phyloP scores from a whole-genome alignment of 2,888 invertebrate species.

The Conomelus anceps region DNA sequence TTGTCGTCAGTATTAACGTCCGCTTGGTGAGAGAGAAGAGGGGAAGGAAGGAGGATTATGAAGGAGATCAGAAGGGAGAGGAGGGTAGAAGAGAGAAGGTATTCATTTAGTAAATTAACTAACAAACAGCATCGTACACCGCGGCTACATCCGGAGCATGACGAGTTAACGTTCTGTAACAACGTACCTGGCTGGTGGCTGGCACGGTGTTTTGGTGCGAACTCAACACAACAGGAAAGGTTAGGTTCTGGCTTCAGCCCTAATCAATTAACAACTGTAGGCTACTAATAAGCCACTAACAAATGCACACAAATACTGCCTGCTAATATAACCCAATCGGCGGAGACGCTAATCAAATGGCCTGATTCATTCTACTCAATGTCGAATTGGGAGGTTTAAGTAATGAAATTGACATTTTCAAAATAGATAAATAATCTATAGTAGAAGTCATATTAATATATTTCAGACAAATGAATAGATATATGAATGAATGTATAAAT shows the following conservation, averaged over 20 bases:
- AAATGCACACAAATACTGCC: not conserved
- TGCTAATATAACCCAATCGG: not conserved
- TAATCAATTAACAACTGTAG: not conserved
- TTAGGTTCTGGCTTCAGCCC: not conserved
- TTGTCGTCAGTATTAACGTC: not conserved
- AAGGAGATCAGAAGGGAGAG: too few relatives aligned
- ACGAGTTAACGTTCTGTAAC: not conserved
- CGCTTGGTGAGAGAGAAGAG: too few relatives aligned
- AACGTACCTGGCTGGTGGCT: not conserved
- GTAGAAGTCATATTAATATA: too few relatives aligned
- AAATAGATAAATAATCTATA: too few relatives aligned
- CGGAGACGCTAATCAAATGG: not conserved
- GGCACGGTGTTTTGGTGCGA: too few relatives aligned
- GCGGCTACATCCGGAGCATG: not conserved
- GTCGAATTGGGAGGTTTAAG: too few relatives aligned
- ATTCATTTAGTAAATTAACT: not conserved
- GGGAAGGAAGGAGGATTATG: too few relatives aligned
- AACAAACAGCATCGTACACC: not conserved
- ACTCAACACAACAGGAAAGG: not conserved
- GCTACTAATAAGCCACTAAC: not conserved
- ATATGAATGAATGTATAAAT: too few relatives aligned
- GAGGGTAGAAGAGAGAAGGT: not conserved
- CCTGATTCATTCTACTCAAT: not conserved
- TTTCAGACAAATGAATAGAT: too few relatives aligned
- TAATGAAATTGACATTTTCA: too few relatives aligned